phyloP scores from a whole-genome alignment of 1,140 invertebrate species.

The Kradibia gibbosae region DNA sequence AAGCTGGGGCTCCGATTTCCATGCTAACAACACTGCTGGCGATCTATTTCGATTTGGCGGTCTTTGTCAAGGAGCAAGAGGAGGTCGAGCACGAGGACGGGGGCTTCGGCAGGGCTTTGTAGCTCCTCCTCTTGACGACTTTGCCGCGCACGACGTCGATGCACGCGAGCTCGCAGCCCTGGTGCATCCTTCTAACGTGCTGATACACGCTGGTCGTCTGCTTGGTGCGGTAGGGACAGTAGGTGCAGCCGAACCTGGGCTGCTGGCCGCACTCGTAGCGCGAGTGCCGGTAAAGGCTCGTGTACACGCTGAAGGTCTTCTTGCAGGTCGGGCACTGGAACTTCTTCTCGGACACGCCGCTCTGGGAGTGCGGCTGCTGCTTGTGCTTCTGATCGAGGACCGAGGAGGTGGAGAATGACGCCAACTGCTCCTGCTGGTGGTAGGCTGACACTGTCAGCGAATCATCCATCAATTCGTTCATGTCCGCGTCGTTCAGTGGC shows the following conservation, averaged over 20 bases:
- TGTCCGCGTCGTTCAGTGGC: not conserved
- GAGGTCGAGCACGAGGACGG: not conserved
- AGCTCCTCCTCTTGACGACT: constrained; percentile 26
- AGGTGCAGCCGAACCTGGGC: constrained; percentile 34
- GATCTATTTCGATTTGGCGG: not conserved
- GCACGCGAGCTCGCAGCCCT: constrained; percentile 22
- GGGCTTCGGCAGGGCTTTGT: not conserved
- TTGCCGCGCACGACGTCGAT: constrained; percentile 30
- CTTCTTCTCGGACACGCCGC: constrained; percentile 12
- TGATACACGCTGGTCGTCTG: constrained; percentile 38
- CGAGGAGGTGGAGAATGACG: not conserved
- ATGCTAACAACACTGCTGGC: no score
- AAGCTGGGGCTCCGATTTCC: no score
- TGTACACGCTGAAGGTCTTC: constrained; percentile 34
- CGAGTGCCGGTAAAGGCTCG: constrained; percentile 40
- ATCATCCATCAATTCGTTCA: not conserved
- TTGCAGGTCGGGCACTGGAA: constrained; percentile 30
- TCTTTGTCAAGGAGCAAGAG: no score
- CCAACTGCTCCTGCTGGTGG: not conserved
- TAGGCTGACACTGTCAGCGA: not conserved
- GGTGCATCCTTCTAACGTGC: constrained; percentile 31
- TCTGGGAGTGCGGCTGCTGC: not conserved
- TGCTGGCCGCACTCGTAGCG: constrained; percentile 38
- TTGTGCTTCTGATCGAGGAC: not conserved
- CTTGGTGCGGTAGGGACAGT: constrained; percentile 37